Evolutionary conservation across 92 coral and sea anemone species (phyloP).

Genomic region (Galaxea fascicularis): DNA sequence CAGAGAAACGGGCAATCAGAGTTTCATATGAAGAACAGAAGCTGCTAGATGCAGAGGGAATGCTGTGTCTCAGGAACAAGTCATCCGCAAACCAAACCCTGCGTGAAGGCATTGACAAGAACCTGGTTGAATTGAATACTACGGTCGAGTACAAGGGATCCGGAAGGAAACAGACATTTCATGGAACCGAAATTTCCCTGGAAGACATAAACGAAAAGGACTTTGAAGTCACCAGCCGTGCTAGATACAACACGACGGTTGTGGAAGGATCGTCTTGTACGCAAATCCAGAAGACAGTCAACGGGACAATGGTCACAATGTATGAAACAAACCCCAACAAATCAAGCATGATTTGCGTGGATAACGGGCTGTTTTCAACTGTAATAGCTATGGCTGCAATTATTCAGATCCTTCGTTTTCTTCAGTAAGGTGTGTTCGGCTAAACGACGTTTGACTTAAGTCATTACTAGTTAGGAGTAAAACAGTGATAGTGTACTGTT

Average conservation of each 20-base stretch:
- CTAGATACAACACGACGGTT: not conserved
- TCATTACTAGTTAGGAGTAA: too few species aligned
- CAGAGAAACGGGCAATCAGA: conserved; percentile 11
- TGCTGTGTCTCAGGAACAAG: not conserved
- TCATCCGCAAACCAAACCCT: not conserved
- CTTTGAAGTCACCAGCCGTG: not conserved
- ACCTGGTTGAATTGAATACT: conserved; percentile 9
- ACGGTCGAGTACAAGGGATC: not conserved
- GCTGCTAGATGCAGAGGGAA: not conserved
- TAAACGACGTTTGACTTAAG: too few species aligned
- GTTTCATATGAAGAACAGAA: not conserved
- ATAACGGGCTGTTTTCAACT: not conserved
- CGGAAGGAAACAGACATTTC: not conserved
- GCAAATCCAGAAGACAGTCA: not conserved
- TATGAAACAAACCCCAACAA: conserved; percentile 25
- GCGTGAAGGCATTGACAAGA: not conserved
- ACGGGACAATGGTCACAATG: conserved; percentile 3
- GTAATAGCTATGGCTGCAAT: not conserved
- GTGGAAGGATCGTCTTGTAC: not conserved
- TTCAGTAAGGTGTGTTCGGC: not conserved
- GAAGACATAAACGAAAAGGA: not conserved
- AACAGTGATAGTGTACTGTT: too few species aligned
- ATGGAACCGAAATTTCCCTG: not conserved
- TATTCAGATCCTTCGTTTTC: not conserved
- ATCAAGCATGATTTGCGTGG: not conserved